phyloP scores from a whole-genome alignment of 2,113 vertebrate genomes.

The Toxostoma redivivum region DNA sequence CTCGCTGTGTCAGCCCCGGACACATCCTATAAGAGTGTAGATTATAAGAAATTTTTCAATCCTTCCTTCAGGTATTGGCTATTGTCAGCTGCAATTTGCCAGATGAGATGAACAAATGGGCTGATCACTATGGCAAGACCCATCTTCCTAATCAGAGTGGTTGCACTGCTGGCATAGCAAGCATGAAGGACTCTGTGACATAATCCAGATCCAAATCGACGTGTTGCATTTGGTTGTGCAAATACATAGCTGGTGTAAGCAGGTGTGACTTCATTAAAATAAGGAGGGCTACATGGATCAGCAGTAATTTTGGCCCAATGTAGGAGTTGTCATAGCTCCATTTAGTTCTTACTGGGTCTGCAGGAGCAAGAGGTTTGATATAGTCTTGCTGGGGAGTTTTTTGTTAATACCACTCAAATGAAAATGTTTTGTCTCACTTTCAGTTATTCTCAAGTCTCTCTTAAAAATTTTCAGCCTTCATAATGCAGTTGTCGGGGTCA shows the following conservation, averaged over 20 bases:
- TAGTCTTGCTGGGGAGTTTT: neutral
- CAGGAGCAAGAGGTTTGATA: neutral
- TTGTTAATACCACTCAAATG: neutral
- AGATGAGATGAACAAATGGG: neutral
- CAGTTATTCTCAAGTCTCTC: neutral
- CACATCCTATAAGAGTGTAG: neutral
- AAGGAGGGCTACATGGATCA: neutral
- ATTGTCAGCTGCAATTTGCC: neutral
- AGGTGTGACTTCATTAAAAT: neutral
- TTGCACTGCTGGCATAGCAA: neutral
- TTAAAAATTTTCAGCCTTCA: neutral
- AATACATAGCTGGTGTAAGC: neutral
- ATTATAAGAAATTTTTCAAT: constrained; percentile 10
- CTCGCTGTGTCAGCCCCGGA: neutral
- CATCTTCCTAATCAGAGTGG: neutral
- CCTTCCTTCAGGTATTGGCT: neutral
- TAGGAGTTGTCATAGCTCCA: neutral
- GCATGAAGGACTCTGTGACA: neutral
- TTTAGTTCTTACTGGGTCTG: neutral
- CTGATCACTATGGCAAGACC: neutral
- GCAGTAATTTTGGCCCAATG: neutral
- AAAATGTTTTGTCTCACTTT: constrained; percentile 19
- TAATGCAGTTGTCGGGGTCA: neutral
- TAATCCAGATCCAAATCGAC: neutral
- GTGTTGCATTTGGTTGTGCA: neutral